A percentile compares a stretch with the other conserved stretches of the same genome.
These are phyloP conservation scores for Ardeotis arabs DNA, from an alignment of 2,113 vertebrate genomes.

Conservation along the genomic window DNA sequence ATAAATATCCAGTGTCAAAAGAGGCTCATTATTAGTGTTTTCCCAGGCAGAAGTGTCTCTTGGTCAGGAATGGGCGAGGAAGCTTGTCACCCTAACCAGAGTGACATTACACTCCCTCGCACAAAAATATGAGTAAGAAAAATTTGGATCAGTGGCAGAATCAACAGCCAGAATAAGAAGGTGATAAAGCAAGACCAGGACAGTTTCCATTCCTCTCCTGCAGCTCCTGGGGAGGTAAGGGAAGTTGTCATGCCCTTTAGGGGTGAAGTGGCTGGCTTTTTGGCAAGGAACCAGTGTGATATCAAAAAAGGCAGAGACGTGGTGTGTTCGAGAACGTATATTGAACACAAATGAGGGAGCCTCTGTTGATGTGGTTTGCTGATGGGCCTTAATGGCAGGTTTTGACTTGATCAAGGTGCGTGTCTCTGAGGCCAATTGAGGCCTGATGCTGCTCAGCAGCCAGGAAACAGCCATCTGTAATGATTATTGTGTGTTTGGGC, in stretches of 20 bases:
- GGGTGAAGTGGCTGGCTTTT: background rate
- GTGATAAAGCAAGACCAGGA: background rate
- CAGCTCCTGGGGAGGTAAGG: background rate
- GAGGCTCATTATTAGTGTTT: slow-evolving; percentile 13
- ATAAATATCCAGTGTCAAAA: slow-evolving; percentile 40
- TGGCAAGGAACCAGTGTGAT: rapidly evolving
- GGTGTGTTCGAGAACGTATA: background rate
- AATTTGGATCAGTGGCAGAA: background rate
- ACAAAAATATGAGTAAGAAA: background rate
- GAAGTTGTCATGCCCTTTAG: background rate
- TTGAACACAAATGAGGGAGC: background rate
- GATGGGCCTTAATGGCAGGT: background rate
- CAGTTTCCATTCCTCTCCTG: background rate
- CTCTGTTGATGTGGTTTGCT: background rate
- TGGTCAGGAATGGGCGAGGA: background rate
- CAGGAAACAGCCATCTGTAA: background rate
- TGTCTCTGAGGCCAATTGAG: background rate
- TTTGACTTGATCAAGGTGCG: background rate
- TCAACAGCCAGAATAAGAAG: background rate
- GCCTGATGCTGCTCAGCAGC: background rate
- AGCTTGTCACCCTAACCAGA: background rate
- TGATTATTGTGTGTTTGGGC: background rate
- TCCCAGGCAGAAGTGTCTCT: background rate
- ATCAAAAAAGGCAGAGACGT: background rate
- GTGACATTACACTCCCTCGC: background rate